These are phyloP conservation scores for Echeneis naucrates DNA, from an alignment of 2,797 vertebrate species.

Conservation along the genomic window DNA sequence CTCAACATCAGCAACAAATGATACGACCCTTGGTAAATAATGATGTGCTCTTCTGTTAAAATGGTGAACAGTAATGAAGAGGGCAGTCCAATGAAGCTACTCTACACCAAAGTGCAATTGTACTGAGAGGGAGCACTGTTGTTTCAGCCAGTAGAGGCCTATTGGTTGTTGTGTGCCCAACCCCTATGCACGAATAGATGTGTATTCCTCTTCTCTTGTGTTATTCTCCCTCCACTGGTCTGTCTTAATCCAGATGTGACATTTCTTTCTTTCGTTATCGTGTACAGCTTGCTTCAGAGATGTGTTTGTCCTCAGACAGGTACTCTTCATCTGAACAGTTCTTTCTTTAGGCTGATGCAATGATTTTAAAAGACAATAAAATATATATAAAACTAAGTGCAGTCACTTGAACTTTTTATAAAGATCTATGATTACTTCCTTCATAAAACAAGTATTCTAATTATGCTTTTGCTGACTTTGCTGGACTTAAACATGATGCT, in stretches of 20 bases:
- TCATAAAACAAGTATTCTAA: neutral
- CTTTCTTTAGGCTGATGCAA: conserved; percentile 84
- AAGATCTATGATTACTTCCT: too few relatives aligned
- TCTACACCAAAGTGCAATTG: conserved; percentile 83
- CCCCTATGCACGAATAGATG: conserved; percentile 72
- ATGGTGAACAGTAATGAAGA: conserved; percentile 33
- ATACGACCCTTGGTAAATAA: conserved; percentile 24
- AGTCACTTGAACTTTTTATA: neutral
- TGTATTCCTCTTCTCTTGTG: conserved; percentile 52
- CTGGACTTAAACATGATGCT: neutral
- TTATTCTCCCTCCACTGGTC: conserved; percentile 66
- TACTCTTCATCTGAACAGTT: conserved; percentile 82
- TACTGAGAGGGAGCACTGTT: conserved; percentile 82
- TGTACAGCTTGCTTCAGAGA: conserved; percentile 82
- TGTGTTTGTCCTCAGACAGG: conserved; percentile 81
- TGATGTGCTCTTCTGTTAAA: conserved; percentile 40
- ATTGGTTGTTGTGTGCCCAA: conserved; percentile 66
- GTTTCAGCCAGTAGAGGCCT: conserved; percentile 66
- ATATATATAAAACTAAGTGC: conserved; percentile 64
- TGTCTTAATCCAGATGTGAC: conserved; percentile 71
- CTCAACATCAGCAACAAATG: conserved; percentile 30
- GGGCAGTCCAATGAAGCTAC: conserved; percentile 69
- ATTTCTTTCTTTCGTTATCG: conserved; percentile 69
- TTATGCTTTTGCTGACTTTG: neutral
- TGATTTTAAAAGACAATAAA: conserved; percentile 85